Evolutionary conservation across 2,797 vertebrate species (phyloP).

Genomic region (Lophotriccus pileatus): DNA sequence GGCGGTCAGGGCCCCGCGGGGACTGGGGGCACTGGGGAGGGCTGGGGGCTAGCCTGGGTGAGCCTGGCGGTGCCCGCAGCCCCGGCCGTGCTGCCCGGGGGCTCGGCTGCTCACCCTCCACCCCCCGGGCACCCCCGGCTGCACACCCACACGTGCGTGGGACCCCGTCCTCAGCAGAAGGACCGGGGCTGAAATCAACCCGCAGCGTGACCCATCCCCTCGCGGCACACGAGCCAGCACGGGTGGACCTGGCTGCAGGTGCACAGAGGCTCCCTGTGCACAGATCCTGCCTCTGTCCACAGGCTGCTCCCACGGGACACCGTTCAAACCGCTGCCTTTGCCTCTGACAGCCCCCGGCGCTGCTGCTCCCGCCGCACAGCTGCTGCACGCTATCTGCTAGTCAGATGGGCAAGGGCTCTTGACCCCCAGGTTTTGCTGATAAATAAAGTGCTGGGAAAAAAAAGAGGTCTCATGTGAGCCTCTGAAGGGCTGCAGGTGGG

Average conservation of each 20-base stretch:
- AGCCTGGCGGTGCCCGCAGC: not conserved
- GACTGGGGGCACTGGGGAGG: too few species aligned
- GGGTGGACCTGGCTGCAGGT: not conserved
- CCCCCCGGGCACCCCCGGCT: rapidly evolving
- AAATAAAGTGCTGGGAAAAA: conserved; percentile 57
- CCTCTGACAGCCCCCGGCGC: not conserved
- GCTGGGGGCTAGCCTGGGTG: rapidly evolving
- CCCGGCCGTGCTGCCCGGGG: too few species aligned
- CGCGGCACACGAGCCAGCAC: not conserved
- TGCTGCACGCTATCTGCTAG: not conserved
- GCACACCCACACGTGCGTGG: rapidly evolving
- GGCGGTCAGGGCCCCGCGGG: not conserved
- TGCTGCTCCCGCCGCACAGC: not conserved
- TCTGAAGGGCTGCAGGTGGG: conserved; percentile 53
- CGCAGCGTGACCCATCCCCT: rapidly evolving
- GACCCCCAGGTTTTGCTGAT: conserved; percentile 69
- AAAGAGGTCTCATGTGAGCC: conserved; percentile 66
- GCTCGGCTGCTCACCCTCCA: not conserved
- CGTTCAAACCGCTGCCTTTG: not conserved
- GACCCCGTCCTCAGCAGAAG: not conserved
- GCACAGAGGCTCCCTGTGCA: not conserved
- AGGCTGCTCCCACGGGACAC: rapidly evolving
- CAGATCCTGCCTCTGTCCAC: not conserved
- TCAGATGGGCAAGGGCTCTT: conserved; percentile 70
- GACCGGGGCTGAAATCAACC: not conserved